Base-by-base conservation (phyloP, 1,140 invertebrate genomes). In the Dendroctonus ponderosae region DNA sequence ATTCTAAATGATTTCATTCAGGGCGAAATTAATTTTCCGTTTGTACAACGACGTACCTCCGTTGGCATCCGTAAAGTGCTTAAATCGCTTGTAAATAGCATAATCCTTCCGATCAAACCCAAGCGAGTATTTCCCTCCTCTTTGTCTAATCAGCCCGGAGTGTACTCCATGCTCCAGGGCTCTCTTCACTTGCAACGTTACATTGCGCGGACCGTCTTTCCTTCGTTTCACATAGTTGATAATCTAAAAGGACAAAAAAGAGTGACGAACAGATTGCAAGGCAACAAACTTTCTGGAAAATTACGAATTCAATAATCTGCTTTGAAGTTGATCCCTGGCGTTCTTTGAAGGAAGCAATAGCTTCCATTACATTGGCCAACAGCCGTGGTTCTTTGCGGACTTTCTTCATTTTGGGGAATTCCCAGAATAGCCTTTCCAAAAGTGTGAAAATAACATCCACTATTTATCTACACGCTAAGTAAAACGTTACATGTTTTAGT, bases 161-260 rank as follows among this genome's bases (percentile, higher is more conserved):
- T 69, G 48, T 0, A 67, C 8, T 6, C 61, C 70, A 26, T 71
- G 63, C n/a, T 67, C 60, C 12, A 71, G 38, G 37, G 70, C 70
- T 48, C 50, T 62, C 41, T 53, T 61, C 2, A 71, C 57, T 63
- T 71, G 63, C 50, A 67, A 54, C 6, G 67, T 59, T 6, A 71
- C 41, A 51, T 71, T 68, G 37, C 54, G 38, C 11, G 58, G 43
- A 44, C 37, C 41, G 5, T 53, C 37, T 42, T 57, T 44, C 2
- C 6, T 46, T 54, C 40, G 43, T 59, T 68, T 62, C 8, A 65
- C 37, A 26, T 53, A 38, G 40, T 63, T 43, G 6, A 40, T 7
- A 12, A 63, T 42, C 61, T 63, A 14, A 14, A 62, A 62, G 26
- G 40, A 56, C 9, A 41, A 4, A 46, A 4, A 46, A 46, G 44